Base-by-base conservation (phyloP, 2,797 vertebrate genomes). In the Danio choprae region DNA sequence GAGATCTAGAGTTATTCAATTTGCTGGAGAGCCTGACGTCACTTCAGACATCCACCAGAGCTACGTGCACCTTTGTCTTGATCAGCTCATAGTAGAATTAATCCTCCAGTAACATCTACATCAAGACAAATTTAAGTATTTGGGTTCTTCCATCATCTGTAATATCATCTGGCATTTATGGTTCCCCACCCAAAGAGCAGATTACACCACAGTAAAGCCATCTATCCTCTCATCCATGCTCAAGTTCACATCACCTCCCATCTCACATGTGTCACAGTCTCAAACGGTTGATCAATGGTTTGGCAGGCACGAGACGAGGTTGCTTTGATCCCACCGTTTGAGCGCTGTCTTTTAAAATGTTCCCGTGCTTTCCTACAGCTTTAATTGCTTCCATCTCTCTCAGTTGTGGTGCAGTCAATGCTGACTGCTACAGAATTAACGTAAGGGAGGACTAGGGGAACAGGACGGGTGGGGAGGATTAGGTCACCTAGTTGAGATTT, bases 311-410 rank as follows among this genome's bases (percentile, higher is more conserved):
- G 59, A 58, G 18, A 73, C 64, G 13, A 77, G 71, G 70, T 38
- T 48, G 80, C 84, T 89, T 86, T 87, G 83, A 84, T 86, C 82
- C 77, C 76, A 56, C 55, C 40, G 0, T 75, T 73, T 70, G 81
- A 77, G 56, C 84, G 78, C 82, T 63, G 81, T 81, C 83, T 80
- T 81, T 79, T 80, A 59, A 67, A 81, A 81, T 71, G 83, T 88
- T 90, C 58, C 84, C 60, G 72, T 85, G 87, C 79, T 87, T 84
- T 62, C 18, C 36, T 79, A 72, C 77, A 48, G 56, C 77, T 87
- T 22, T 93, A 93, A 94, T 93, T 93, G 88, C 89, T 93, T 92
- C 92, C 93, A 93, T 92, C 87, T 89, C 85, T 87, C 86, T 87
- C 63, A 85, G 90, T 86, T 87, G 89, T 87, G 88, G 88, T 84